Percentiles rank a stretch among this genome's conserved stretches.
phyloP scores from a whole-genome alignment of 2,888 invertebrate species.

The Galeruca laticollis region DNA sequence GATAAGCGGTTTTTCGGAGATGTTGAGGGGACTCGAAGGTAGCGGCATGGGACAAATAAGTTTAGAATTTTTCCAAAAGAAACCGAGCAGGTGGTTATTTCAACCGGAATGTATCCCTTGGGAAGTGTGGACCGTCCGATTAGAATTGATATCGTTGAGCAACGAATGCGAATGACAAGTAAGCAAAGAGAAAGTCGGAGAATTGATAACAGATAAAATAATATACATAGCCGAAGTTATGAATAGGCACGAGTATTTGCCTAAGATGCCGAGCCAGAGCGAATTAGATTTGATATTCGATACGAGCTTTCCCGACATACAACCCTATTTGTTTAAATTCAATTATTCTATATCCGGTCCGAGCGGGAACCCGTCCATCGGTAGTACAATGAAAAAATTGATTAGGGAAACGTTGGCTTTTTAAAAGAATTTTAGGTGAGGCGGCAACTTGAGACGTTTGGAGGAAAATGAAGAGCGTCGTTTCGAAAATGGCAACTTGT shows the following conservation, averaged over 20 bases:
- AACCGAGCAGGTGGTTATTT: slow-evolving; percentile 90
- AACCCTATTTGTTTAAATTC: slow-evolving; percentile 96
- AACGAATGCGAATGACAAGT: slow-evolving; percentile 90
- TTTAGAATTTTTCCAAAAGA: slow-evolving; percentile 94
- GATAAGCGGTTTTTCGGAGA: slow-evolving; percentile 83
- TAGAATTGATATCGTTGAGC: slow-evolving; percentile 87
- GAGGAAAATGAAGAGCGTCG: slow-evolving; percentile 9
- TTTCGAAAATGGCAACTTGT: no score
- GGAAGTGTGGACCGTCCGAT: slow-evolving; percentile 97
- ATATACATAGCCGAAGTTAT: slow-evolving; percentile 95
- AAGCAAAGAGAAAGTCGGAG: slow-evolving; percentile 89
- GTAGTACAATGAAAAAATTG: slow-evolving; percentile 90
- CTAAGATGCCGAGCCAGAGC: slow-evolving; percentile 93
- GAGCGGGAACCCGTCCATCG: slow-evolving; percentile 79
- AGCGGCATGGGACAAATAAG: slow-evolving; percentile 86
- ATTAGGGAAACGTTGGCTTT: slow-evolving; percentile 87
- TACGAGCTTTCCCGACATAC: slow-evolving; percentile 91
- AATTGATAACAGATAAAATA: slow-evolving; percentile 91
- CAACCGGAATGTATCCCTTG: slow-evolving; percentile 94
- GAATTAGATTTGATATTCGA: slow-evolving; percentile 96
- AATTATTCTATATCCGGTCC: slow-evolving; percentile 86
- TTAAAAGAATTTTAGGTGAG: slow-evolving; percentile 64
- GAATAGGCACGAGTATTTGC: slow-evolving; percentile 96
- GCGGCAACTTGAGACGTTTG: neutral
- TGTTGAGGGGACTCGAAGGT: slow-evolving; percentile 79